Evolutionary conservation across 2,797 vertebrate species (phyloP).

Genomic region (Pangasius mekongensis): DNA sequence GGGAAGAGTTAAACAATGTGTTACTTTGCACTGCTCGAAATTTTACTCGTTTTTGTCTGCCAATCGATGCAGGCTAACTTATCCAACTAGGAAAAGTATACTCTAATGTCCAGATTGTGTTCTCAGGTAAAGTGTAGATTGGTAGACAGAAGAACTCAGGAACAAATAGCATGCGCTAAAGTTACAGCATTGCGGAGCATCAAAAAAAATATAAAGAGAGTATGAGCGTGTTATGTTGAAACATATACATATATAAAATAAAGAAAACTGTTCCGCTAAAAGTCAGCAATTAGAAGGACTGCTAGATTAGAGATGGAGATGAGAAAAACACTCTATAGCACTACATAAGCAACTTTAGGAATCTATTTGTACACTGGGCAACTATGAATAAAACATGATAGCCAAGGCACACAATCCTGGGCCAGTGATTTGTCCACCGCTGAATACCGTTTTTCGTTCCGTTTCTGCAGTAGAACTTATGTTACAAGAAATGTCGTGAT

Average conservation of each 20-base stretch:
- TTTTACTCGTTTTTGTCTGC: neutral
- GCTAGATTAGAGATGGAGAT: neutral
- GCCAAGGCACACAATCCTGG: neutral
- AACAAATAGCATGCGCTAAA: neutral
- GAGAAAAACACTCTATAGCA: neutral
- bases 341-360: neutral
- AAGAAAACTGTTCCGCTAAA: neutral
- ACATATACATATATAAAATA: neutral
- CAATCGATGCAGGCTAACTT: neutral
- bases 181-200: neutral
- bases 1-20: neutral
- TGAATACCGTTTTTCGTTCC: too few species aligned
- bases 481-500: neutral
- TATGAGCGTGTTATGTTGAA: neutral
- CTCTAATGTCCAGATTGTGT: neutral
- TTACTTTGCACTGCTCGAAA: neutral
- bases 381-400: neutral
- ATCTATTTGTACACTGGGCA: neutral
- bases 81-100: neutral
- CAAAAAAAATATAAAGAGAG: neutral
- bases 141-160: neutral
- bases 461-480: neutral
- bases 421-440: neutral
- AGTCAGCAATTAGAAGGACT: too few species aligned
- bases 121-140: neutral